Evolutionary conservation across 2,888 invertebrate genomes (phyloP), one percentile per base, ranked within the genome.

Genomic region (Adelphocoris suturalis): DNA sequence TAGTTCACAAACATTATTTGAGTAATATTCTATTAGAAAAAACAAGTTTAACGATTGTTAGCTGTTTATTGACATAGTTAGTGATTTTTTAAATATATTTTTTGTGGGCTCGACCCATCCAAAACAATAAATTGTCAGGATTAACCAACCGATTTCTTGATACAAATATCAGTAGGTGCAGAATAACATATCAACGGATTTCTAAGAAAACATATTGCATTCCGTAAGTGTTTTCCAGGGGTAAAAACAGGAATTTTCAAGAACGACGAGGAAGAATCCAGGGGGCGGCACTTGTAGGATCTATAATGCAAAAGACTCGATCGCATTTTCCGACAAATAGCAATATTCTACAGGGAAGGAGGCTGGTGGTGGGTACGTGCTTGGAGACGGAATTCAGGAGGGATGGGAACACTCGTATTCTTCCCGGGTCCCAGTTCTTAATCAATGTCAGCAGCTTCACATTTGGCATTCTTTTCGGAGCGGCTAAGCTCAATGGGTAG

Each of bases 361-460:
- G 23, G 19, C 61, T 16, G 1, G 19, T 7, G 68, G 68, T 23
- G 57, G 68, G 68, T 68, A 68, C 68, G 68, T 68, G 68, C 23
- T 19, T 68, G 68, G 68, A 9, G 68, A 68, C n/a, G 57, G 57
- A 57, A 76, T 76, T 27, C 76, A 4, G 46, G 47, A 46, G 37
- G 37, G 46, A 19, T 11, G 14, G 78, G 28, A 78, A 19, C n/a
- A 19, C 78, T 46, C 14, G 78, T 78, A 78, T 78, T 78, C 78
- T 46, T 46, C 16, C 46, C 78, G 78, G 78, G 46, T 47, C 46
- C 47, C 78, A 47, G 78, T 78, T 78, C 78, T 78, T 78, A 78
- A 78, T 78, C 78, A 78, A 78, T 78, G 78, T 46, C 78, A 78
- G n/a, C 37, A 46, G 78, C 78, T 47, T 46, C 46, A 5, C n/a